Conservation (phyloP, 2,888 invertebrate genomes). For the Baronia brevicornis region DNA sequence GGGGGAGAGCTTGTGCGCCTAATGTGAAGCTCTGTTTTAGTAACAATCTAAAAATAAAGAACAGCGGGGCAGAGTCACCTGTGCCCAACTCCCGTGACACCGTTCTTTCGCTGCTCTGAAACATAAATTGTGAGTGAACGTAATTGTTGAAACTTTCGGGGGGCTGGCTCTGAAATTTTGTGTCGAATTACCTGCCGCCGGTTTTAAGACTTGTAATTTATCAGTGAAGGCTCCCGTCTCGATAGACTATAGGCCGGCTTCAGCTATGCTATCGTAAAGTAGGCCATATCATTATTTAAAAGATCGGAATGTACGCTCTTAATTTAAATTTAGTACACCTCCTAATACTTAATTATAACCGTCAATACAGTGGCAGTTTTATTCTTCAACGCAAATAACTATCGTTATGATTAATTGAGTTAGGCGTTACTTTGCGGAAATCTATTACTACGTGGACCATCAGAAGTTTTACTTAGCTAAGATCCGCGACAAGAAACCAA, state of each 20-base stretch:
- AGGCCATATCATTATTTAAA: slow-evolving; percentile 44
- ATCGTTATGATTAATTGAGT: too few species aligned
- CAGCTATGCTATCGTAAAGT: slow-evolving; percentile 45
- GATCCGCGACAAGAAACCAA: too few species aligned
- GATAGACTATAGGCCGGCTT: slow-evolving; percentile 41
- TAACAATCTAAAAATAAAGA: slow-evolving; percentile 18
- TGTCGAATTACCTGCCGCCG: slow-evolving; percentile 78
- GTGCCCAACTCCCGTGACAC: slow-evolving; percentile 49
- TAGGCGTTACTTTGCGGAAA: too few species aligned
- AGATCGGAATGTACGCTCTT: slow-evolving; percentile 24
- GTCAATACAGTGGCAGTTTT: slow-evolving; percentile 26
- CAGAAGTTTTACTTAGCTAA: too few species aligned
- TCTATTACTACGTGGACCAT: too few species aligned
- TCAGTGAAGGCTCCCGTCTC: slow-evolving; percentile 56
- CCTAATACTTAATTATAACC: slow-evolving; percentile 31
- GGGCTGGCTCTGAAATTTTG: slow-evolving; percentile 58
- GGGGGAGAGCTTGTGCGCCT: too few species aligned
- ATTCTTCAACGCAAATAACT: slow-evolving; percentile 14
- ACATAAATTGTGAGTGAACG: slow-evolving; percentile 70
- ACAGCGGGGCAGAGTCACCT: slow-evolving; percentile 53
- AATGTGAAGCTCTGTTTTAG: too few species aligned
- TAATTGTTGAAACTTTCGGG: slow-evolving; percentile 70
- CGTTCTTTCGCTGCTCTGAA: slow-evolving; percentile 56
- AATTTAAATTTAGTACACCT: slow-evolving; percentile 22
- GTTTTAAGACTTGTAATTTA: slow-evolving; percentile 78